Evolutionary conservation across 2,113 vertebrate species (phyloP), one percentile per base, ranked within the genome.

Genomic region (Catharus bicknelli): DNA sequence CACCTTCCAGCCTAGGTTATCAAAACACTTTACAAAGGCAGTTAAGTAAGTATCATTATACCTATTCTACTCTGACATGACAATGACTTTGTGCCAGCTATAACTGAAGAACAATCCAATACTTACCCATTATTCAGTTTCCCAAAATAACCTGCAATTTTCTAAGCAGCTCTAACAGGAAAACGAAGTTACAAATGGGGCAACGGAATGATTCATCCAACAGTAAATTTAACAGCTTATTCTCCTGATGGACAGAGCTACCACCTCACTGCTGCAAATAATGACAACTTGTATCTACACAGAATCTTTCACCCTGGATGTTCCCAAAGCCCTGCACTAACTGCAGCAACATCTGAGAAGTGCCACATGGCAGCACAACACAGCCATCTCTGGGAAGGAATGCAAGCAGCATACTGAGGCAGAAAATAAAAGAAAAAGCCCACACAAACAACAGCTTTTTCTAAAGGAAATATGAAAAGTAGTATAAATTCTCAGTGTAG

Each of bases 71-170:
- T 93, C 85, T 58, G 89, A 93, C 30, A 23, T 90, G 88, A 92
- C 95, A 89, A 70, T 63, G 79, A 86, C 68, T 96, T 92, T 93
- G 43, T 90, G 86, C 90, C 90, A 95, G 73, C 91, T 96, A 66
- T 81, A 97, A 92, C 80, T 90, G 78, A 73, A 90, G 92, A 96
- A 94, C 78, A 95, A 94, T 89, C 91, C 93, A 87, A 95, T 80
- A 77, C 84, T 83, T 88, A 89, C 45, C 81, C 72, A 91, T 83
- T 91, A 95, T 89, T 86, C 78, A 95, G 77, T 81, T 90, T 95
- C 91, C 90, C 83, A 93, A 96, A 96, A 96, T 92, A 95, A 90
- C 90, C 54, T 69, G 45, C 20, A 89, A 89, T 93, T 96, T 76
- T 88, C 86, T 83, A 74, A 69, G 85, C 87, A 94, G 40, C 57